phyloP scores from a whole-genome alignment of 2,797 vertebrate genomes.

The Danio choprae region DNA sequence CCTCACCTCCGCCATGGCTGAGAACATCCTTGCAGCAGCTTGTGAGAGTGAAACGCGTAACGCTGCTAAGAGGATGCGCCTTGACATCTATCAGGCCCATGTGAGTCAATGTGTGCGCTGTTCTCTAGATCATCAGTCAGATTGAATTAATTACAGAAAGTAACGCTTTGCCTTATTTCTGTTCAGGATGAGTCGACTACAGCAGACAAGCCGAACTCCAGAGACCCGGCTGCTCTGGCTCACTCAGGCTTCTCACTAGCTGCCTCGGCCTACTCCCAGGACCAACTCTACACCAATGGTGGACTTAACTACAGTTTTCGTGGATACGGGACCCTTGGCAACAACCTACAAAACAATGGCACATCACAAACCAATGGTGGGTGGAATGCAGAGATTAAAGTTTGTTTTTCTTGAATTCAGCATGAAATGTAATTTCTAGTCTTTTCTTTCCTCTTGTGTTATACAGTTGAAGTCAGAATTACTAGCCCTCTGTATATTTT shows the following conservation, averaged over 20 bases:
- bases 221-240: conserved; percentile 84
- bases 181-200: conserved; percentile 86
- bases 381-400: conserved; percentile 11
- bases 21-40: conserved; percentile 96
- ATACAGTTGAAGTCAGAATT: no score
- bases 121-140: background rate
- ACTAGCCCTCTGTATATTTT: no score
- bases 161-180: conserved; percentile 3
- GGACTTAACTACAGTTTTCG: conserved; percentile 96
- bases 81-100: conserved; percentile 89
- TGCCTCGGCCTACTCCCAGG: conserved; percentile 92
- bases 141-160: background rate
- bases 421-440: background rate
- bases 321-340: conserved; percentile 85
- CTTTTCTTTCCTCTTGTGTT: no score
- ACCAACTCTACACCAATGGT: conserved; percentile 96
- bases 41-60: conserved; percentile 97
- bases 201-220: conserved; percentile 85
- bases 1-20: conserved; percentile 98
- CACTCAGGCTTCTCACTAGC: conserved; percentile 91
- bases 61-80: conserved; percentile 97
- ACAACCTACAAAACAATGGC: conserved; percentile 88
- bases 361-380: conserved; percentile 91
- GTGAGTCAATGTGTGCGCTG: conserved; percentile 64
- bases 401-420: background rate